Conservation (phyloP, 2,113 vertebrate genomes). For the Arvicanthis niloticus region DNA sequence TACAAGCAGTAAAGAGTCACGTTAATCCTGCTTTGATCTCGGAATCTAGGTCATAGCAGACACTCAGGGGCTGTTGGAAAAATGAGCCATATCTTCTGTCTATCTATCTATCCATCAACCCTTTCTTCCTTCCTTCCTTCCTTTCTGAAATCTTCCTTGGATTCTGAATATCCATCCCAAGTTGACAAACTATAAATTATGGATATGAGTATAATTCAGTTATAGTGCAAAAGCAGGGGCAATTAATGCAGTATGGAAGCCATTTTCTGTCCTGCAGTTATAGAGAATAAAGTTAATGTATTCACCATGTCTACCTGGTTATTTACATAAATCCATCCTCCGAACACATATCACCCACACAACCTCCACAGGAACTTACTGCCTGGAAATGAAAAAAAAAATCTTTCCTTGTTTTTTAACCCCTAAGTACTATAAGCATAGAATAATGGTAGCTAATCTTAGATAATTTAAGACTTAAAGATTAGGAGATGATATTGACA, state of each 20-base stretch:
- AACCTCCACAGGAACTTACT: conserved; percentile 66
- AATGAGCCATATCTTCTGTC: not conserved
- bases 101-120: not conserved
- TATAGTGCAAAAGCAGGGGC: conserved; percentile 1
- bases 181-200: conserved; percentile 71
- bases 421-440: not conserved
- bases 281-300: conserved; percentile 2
- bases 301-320: conserved; percentile 38
- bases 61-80: conserved; percentile 48
- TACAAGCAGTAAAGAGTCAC: conserved; percentile 50
- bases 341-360: conserved; percentile 36
- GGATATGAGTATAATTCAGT: conserved; percentile 23
- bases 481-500: conserved; percentile 76
- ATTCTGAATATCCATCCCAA: conserved; percentile 40
- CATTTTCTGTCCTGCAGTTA: not conserved
- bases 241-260: conserved; percentile 56
- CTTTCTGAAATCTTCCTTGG: not conserved
- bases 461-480: conserved; percentile 76
- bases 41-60: conserved; percentile 37
- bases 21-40: conserved; percentile 70
- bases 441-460: conserved; percentile 58
- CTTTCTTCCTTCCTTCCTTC: too few species aligned
- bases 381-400: conserved; percentile 61
- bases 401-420: conserved; percentile 47
- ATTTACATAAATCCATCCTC: conserved; percentile 60